Base-by-base conservation (phyloP, 1,140 invertebrate genomes). In the Drosophila parvula region DNA sequence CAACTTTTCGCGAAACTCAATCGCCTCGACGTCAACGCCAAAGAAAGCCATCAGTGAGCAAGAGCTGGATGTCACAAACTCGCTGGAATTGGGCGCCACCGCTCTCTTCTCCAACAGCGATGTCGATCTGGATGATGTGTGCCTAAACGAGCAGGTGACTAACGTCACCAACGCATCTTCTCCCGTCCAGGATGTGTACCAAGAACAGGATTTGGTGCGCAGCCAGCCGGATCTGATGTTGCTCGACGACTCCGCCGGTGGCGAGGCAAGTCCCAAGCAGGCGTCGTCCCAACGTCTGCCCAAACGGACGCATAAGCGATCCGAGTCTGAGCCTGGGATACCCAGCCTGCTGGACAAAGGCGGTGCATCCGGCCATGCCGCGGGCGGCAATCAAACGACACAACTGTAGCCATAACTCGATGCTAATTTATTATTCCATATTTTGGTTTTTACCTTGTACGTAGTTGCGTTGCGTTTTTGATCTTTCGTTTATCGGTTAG, bases 81-180 rank as follows among this genome's bases (percentile, higher is more conserved):
- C 91, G 1, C 84, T 93, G 22, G 93, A 93, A 56, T 92, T 94
- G 74, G 93, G 95, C 30, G 93, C 95, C 1, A 95, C 96, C 16
- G 95, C 96, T 2, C 95, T 98, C 38, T 96, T 98, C 91, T 96
- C 96, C 2, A 98, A 98, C 83, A 98, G 97, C 86, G 96, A 96
- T n/a, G 96, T 98, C 1, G 96, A 96, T 91, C 92, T 97, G 32
- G 96, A 96, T 75, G 96, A 96, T 80, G 95, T 96, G 1, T 96
- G 94, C 81, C 92, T 96, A 3, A 96, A 96, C 85, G 96, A 97
- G 78, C 94, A 95, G 70, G 92, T 96, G 62, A 81, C 95, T 4
- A 93, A 92, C 38, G 62, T 96, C 63, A 79, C 95, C 5, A 93
- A 92, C 36, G 61, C 91, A 10, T 84, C 81, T 63, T 44, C 58